These are phyloP conservation scores for Rhagoletis pomonella DNA, from an alignment of 1,140 invertebrate genomes.

Conservation along the genomic window DNA sequence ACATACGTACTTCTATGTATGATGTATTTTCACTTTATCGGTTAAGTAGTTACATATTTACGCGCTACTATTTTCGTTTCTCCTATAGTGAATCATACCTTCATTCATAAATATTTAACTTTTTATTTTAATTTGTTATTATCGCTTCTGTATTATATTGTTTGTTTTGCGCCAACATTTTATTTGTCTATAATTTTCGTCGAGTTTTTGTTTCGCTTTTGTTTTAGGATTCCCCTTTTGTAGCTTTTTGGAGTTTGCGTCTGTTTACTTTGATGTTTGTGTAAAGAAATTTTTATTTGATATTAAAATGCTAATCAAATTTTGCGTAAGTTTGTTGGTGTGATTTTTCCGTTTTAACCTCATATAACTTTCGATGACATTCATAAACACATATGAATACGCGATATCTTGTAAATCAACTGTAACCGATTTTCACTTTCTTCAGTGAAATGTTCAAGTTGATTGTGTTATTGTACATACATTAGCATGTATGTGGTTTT, in stretches of 20 bases:
- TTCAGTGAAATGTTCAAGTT: not conserved
- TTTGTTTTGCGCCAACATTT: too few relatives aligned
- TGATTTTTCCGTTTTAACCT: not conserved
- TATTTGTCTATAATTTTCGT: not conserved
- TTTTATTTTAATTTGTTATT: not conserved
- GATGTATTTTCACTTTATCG: not conserved
- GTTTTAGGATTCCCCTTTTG: not conserved
- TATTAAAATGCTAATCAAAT: not conserved
- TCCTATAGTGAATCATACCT: not conserved
- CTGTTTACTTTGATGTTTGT: not conserved
- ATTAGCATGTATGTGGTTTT: not conserved
- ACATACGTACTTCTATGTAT: not conserved
- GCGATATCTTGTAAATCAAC: not conserved
- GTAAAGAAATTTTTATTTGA: not conserved
- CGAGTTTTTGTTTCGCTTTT: not conserved
- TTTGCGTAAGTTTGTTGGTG: not conserved
- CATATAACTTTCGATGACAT: not conserved
- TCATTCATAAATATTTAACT: conserved; percentile 16
- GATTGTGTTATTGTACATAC: not conserved
- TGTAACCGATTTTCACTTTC: not conserved
- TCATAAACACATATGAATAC: not conserved
- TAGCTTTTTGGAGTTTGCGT: not conserved
- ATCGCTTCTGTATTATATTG: too few relatives aligned
- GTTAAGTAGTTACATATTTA: not conserved
- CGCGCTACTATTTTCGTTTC: not conserved